A percentile compares a stretch with the other conserved stretches of the same genome.
Evolutionary conservation across 2,113 vertebrate species (phyloP).

Genomic region (Diadophis punctatus): DNA sequence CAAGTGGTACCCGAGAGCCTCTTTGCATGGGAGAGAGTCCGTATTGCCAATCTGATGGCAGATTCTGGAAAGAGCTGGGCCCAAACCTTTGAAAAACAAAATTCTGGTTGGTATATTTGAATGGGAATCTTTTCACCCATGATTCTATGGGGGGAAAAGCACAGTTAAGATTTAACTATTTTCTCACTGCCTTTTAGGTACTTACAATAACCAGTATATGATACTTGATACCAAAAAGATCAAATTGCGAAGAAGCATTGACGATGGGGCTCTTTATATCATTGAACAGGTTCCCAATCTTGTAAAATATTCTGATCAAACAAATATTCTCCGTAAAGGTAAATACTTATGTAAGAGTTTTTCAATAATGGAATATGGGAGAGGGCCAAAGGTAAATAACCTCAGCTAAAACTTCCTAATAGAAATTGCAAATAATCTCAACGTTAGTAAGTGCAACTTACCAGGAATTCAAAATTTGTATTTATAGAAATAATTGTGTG

Average conservation of each 20-base stretch:
- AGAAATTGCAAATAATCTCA: not conserved
- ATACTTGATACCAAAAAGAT: conserved; percentile 85
- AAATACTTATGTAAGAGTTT: conserved; percentile 18
- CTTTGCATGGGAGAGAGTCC: conserved; percentile 88
- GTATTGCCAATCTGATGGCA: conserved; percentile 85
- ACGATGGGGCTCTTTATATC: conserved; percentile 77
- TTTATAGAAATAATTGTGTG: not conserved
- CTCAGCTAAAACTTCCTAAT: not conserved
- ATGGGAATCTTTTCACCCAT: not conserved
- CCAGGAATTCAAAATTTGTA: not conserved
- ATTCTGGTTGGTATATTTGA: conserved; percentile 77
- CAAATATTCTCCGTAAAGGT: conserved; percentile 82
- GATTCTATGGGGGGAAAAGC: not conserved
- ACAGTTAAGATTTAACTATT: not conserved
- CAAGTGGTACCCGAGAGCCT: conserved; percentile 75
- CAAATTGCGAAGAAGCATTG: conserved; percentile 68
- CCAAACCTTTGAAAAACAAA: conserved; percentile 76
- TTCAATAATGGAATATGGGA: not conserved
- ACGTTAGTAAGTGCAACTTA: not conserved
- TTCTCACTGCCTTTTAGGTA: conserved; percentile 67
- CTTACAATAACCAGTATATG: conserved; percentile 95
- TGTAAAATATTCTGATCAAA: conserved; percentile 89
- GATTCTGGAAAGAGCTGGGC: conserved; percentile 78
- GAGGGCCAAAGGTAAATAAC: not conserved
- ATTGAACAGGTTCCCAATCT: conserved; percentile 89